Base-by-base conservation (phyloP, 1,140 invertebrate genomes). In the Camponotus floridanus region DNA sequence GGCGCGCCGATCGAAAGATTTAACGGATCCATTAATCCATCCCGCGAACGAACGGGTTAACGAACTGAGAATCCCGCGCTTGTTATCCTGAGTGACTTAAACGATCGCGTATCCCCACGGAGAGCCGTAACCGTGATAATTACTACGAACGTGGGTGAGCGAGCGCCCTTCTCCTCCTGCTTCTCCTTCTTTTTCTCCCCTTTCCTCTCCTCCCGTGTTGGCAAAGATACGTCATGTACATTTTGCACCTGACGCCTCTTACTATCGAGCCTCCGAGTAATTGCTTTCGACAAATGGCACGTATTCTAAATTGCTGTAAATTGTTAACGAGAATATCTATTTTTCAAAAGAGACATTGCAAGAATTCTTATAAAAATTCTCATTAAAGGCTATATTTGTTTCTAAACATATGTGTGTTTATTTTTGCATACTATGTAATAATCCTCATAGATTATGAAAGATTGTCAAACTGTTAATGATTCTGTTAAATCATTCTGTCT, bases 21-120 rank as follows among this genome's bases (percentile, higher is more conserved):
- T 83, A 83, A 83, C 68, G 79, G 79, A 83, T 74, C 55, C 79
- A 83, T 73, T 83, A 83, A 83, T 83, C 79, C 68, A 74, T 57
- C 68, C 13, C 68, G 68, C 15, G 26, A 11, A 26, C 36, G 67
- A 81, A 55, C 68, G 55, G 68, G 79, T 74, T 83, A 83, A 83
- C 79, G 79, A 83, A 83, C 79, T 83, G 79, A 71, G 39, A 83
- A 83, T 83, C 55, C 39, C 67, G 68, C 31, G 48, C 79, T 83
- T 83, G 79, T 83, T 83, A 83, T 83, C 55, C 79, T 5, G 39
- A 73, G 79, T 83, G 68, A 83, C 79, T 83, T 83, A 83, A 83
- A 83, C 57, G 79, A 83, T 83, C 68, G 79, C 55, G 57, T 55
- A 73, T 55, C 26, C 67, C 59, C 67, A 33, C 51, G 31, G 21